Percentiles rank a stretch among this genome's conserved stretches.
Evolutionary conservation across 2,888 invertebrate species (phyloP).

Genomic region (Ferrisia virgata): DNA sequence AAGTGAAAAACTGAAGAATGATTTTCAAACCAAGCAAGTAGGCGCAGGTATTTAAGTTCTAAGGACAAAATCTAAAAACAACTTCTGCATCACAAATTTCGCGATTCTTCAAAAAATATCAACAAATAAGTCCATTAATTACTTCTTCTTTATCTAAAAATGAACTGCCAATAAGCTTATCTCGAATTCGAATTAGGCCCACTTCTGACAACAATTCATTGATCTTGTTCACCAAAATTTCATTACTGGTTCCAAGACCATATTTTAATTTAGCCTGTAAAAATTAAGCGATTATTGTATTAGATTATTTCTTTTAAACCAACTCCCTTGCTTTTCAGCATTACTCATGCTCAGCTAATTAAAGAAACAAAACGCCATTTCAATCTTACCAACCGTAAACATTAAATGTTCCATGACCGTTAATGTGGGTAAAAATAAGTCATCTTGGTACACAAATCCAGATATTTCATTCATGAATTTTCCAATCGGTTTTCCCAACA

Average conservation of each 20-base stretch:
- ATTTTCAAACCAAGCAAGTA: too few species aligned
- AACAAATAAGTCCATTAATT: background rate
- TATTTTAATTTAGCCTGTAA: constrained; percentile 61
- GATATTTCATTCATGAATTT: constrained; percentile 76
- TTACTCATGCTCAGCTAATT: too few species aligned
- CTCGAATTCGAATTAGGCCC: constrained; percentile 66
- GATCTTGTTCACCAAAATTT: constrained; percentile 66
- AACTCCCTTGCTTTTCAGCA: too few species aligned
- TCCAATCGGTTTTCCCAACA: constrained; percentile 14
- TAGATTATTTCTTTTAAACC: background rate
- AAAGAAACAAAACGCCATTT: too few species aligned
- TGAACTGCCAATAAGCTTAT: constrained; percentile 73
- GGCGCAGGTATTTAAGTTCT: too few species aligned
- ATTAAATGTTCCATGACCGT: constrained; percentile 83
- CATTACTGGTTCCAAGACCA: constrained; percentile 63
- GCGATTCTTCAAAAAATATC: background rate
- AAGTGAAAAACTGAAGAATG: too few species aligned
- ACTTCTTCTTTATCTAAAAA: constrained; percentile 48
- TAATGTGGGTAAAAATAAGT: constrained; percentile 78
- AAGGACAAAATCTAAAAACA: too few species aligned
- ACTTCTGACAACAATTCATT: constrained; percentile 68
- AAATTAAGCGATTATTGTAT: too few species aligned
- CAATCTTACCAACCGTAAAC: constrained; percentile 67
- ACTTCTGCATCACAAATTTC: too few species aligned
- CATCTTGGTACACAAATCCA: constrained; percentile 90